Evolutionary conservation across 2,797 vertebrate species (phyloP).

Genomic region (Paguma larvata): DNA sequence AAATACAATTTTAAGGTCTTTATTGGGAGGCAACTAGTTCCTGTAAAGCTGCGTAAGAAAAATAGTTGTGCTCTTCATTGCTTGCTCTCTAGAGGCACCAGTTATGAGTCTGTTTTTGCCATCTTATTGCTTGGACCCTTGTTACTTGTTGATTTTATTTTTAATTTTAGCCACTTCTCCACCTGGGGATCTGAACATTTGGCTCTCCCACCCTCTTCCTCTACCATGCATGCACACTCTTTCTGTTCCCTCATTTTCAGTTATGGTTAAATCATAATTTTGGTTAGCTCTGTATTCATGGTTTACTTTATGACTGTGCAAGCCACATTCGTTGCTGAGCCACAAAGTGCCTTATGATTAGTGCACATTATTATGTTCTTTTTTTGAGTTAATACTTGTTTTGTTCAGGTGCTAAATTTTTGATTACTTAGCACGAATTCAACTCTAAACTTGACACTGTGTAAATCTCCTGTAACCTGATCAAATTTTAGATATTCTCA

Average conservation of each 20-base stretch:
- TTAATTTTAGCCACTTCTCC: neutral
- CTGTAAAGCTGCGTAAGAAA: neutral
- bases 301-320: neutral
- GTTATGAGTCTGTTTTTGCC: neutral
- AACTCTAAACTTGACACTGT: neutral
- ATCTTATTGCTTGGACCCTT: neutral
- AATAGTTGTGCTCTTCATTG: neutral
- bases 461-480: neutral
- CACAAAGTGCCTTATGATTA: neutral
- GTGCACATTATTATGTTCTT: neutral
- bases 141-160: neutral
- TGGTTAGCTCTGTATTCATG: neutral
- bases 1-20: neutral
- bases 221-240: neutral
- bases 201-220: neutral
- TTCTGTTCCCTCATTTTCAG: neutral
- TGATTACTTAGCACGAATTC: slow-evolving; percentile 1
- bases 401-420: slow-evolving; percentile 25
- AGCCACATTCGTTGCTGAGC: neutral
- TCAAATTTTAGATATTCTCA: neutral
- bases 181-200: neutral
- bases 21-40: neutral
- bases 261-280: slow-evolving; percentile 11
- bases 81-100: neutral
- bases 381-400: slow-evolving; percentile 32